These are phyloP conservation scores for Ectobius pallidus DNA, from an alignment of 2,888 invertebrate genomes.

Conservation along the genomic window DNA sequence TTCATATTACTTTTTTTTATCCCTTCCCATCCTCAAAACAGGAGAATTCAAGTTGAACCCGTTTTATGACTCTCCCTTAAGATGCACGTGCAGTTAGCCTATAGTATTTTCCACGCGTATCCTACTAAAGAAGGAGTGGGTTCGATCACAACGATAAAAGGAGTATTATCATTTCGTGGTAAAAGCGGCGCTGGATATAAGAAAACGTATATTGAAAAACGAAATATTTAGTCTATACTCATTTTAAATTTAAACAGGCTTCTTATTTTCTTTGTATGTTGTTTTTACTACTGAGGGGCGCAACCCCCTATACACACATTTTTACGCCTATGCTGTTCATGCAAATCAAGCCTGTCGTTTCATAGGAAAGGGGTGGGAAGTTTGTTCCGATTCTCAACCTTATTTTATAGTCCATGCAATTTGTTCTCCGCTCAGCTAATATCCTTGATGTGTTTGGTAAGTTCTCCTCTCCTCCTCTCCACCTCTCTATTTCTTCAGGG, in stretches of 20 bases:
- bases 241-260: constrained; percentile 43
- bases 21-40: constrained; percentile 15
- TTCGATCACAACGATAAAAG: constrained; percentile 19
- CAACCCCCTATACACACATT: constrained; percentile 9
- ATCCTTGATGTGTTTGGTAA: constrained; percentile 44
- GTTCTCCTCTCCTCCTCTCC: neutral
- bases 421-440: constrained; percentile 43
- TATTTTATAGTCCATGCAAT: constrained; percentile 44
- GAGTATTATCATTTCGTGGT: constrained; percentile 23
- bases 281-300: neutral
- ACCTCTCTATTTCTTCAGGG: constrained; percentile 5
- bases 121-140: neutral
- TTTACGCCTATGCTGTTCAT: constrained; percentile 33
- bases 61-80: constrained; percentile 34
- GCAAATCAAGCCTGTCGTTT: constrained; percentile 37
- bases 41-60: constrained; percentile 14
- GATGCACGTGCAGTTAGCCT: constrained; percentile 31
- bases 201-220: constrained; percentile 3
- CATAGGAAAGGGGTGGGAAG: constrained; percentile 2
- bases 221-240: constrained; percentile 34
- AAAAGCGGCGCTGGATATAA: neutral
- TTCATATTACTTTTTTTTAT: constrained; percentile 41
- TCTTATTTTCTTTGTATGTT: constrained; percentile 23
- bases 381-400: constrained; percentile 14
- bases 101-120: constrained; percentile 27